Conservation (phyloP, 2,113 vertebrate genomes). For the Mormyrus lacerda region DNA sequence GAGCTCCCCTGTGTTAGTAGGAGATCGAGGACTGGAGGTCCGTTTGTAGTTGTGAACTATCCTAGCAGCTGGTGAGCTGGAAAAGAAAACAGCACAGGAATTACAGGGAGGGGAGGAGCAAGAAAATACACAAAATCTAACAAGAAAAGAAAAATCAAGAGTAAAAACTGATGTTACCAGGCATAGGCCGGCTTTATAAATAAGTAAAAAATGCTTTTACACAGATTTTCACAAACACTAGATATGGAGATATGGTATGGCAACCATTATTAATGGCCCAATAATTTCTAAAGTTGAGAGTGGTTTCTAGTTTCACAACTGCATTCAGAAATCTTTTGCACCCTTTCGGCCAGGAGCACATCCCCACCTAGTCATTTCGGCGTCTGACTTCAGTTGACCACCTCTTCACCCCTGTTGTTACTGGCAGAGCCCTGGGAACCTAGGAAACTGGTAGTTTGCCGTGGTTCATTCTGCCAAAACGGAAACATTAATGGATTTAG, state of each 20-base stretch:
- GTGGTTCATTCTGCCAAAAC: background rate
- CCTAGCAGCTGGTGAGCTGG: constrained; percentile 84
- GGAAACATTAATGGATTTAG: background rate
- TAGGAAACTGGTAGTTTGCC: background rate
- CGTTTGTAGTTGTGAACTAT: constrained; percentile 89
- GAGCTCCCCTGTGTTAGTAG: constrained; percentile 79
- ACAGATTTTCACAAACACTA: background rate
- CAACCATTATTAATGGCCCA: background rate
- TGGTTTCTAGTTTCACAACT: background rate
- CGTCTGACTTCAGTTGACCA: background rate
- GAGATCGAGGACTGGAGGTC: constrained; percentile 81
- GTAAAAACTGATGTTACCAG: background rate
- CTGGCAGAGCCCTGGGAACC: background rate
- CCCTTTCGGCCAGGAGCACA: background rate
- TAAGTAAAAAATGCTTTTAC: background rate
- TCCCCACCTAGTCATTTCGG: constrained; percentile 18
- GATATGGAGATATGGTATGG: background rate
- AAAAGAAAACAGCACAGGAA: background rate
- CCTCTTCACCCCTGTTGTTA: background rate
- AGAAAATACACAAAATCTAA: background rate
- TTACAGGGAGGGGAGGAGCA: too few species aligned
- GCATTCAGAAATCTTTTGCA: background rate
- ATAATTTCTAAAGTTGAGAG: background rate
- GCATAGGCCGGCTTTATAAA: background rate
- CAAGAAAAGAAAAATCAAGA: background rate